Base-by-base conservation (phyloP, 2,797 vertebrate species). In the Coccyzus lansbergi region DNA sequence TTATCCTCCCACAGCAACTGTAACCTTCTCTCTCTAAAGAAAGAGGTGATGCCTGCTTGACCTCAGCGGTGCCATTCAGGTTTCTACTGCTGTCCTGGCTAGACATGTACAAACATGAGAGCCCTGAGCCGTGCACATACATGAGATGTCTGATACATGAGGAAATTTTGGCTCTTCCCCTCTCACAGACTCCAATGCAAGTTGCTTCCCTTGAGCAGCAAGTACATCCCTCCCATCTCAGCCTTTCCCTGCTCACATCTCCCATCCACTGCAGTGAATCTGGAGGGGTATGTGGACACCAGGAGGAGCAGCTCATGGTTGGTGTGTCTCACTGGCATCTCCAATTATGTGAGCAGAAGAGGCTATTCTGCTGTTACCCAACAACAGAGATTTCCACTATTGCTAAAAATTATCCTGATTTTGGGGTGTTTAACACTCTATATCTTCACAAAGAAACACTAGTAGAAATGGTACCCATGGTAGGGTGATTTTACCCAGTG, bases 81-180 rank as follows among this genome's bases (percentile, higher is more conserved):
- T 44, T 46, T 17, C 15, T n/a, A 15, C 36, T 1, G 0, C 33
- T 4, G 0, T 31, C 59, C 62, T 25, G 31, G 52, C 40, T 25
- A 20, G 36, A 49, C 2, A 2, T 0, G 0, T 16, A 31, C 0
- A 3, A 42, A 52, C 9, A 19, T 0, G 15, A 10, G 20, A 25
- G 24, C 36, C 19, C 33, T 7, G 33, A 49, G 48, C 49, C 4
- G 0, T 7, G 7, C 34, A 36, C 0, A 0, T 52, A n/a, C 2
- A 2, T 0, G 3, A 38, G n/a, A 38, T 0, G 26, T 15, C 29
- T 15, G 60, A 46, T 4, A 7, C 46, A 33, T 0, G 2, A 25
- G 48, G 55, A 85, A 25, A 15, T 8, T 10, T 7, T 0, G 0
- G 77, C 19, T 10, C 24, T 58, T 48, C 11, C 14, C 15, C 5